Conservation (phyloP, 2,888 invertebrate genomes). For the Sarcophaga subvicina region DNA sequence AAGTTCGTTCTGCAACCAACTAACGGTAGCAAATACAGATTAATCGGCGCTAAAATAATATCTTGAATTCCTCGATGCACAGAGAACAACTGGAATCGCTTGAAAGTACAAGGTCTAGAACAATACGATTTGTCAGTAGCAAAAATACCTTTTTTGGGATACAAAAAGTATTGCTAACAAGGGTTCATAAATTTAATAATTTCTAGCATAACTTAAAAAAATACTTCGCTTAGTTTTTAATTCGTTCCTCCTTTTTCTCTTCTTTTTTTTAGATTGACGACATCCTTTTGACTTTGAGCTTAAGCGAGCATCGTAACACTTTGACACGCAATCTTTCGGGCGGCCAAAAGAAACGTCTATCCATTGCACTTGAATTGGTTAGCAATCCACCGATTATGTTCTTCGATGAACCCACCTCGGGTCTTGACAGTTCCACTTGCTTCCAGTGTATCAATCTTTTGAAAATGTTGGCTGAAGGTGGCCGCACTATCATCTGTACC, state of each 20-base stretch:
- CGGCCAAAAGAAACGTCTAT: constrained; percentile 96
- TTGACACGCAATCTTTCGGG: constrained; percentile 96
- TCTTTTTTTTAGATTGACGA: constrained; percentile 89
- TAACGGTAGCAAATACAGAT: too few species aligned
- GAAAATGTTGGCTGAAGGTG: constrained; percentile 94
- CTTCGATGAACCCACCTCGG: constrained; percentile 98
- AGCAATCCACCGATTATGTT: constrained; percentile 99
- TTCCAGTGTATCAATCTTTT: constrained; percentile 96
- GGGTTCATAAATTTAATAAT: neutral
- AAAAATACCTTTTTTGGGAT: too few species aligned
- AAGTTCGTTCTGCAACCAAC: too few species aligned
- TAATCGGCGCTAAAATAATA: too few species aligned
- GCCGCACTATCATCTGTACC: constrained; percentile 96
- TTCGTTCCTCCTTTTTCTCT: neutral
- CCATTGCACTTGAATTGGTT: constrained; percentile 96
- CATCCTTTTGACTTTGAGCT: constrained; percentile 93
- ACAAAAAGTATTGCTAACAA: too few species aligned
- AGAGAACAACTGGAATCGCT: too few species aligned
- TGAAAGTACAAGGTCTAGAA: too few species aligned
- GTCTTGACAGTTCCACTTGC: constrained; percentile 96
- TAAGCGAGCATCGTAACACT: constrained; percentile 93
- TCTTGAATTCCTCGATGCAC: too few species aligned
- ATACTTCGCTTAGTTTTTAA: neutral
- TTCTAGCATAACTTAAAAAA: neutral
- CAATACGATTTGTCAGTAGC: too few species aligned